A percentile compares a stretch with the other conserved stretches of the same genome.
phyloP scores from a whole-genome alignment of 2,888 invertebrate species.

The Agrotis clavis region DNA sequence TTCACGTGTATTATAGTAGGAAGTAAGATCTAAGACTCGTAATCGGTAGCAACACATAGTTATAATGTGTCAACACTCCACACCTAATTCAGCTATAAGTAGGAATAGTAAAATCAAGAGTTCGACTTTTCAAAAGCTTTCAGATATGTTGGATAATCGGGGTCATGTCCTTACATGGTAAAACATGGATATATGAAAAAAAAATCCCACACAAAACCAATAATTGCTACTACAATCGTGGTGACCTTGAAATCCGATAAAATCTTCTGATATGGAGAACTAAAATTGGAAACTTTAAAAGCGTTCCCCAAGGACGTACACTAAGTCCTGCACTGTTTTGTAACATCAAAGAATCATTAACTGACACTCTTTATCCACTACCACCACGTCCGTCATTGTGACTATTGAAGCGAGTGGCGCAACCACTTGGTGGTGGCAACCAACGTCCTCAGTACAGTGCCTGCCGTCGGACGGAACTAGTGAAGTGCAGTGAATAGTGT shows the following conservation, averaged over 20 bases:
- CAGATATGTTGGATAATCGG: background rate
- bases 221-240: too few relatives aligned
- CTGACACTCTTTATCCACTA: constrained; percentile 11
- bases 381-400: constrained; percentile 36
- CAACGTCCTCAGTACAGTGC: constrained; percentile 59
- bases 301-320: background rate
- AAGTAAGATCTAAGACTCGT: too few relatives aligned
- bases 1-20: too few relatives aligned
- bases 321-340: constrained; percentile 23
- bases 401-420: constrained; percentile 58
- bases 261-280: too few relatives aligned
- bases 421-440: constrained; percentile 53
- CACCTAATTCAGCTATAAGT: background rate
- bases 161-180: background rate
- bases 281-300: background rate
- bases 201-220: background rate
- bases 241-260: background rate
- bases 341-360: background rate
- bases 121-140: background rate
- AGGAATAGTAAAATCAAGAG: background rate
- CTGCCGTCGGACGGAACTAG: constrained; percentile 58
- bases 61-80: too few relatives aligned
- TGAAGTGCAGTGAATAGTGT: constrained; percentile 67
- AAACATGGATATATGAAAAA: background rate
- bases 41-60: too few relatives aligned